Conservation (phyloP, 2,888 invertebrate species). For the Selenia dentaria region DNA sequence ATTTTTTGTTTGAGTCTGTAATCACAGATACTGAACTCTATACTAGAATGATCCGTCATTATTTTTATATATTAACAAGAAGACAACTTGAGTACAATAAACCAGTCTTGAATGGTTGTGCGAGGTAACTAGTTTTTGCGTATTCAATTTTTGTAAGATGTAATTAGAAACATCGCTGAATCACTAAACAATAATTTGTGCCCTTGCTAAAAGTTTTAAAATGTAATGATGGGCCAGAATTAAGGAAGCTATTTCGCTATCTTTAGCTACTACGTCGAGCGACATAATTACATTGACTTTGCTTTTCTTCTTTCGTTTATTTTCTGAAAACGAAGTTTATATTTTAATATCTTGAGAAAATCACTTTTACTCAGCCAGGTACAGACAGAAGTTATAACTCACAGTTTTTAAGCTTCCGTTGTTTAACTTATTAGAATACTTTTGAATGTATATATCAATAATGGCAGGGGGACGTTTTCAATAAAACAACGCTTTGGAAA, state of each 20-base stretch:
- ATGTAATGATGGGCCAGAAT: conserved; percentile 50
- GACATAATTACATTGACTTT: conserved; percentile 68
- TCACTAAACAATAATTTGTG: not conserved
- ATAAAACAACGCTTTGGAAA: too few relatives aligned
- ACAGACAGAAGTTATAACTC: not conserved
- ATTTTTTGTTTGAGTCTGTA: too few relatives aligned
- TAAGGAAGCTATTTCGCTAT: conserved; percentile 69
- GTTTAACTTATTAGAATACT: too few relatives aligned
- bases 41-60: not conserved
- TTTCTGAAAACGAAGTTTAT: conserved; percentile 62
- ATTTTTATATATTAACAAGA: not conserved
- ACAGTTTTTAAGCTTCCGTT: not conserved
- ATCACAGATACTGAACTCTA: too few relatives aligned
- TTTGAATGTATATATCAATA: too few relatives aligned
- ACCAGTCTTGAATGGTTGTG: not conserved
- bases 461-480: too few relatives aligned
- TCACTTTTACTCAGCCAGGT: conserved; percentile 33
- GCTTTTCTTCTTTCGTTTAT: conserved; percentile 69
- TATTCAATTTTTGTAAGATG: not conserved
- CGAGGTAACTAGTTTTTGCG: not conserved
- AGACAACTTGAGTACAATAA: not conserved
- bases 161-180: not conserved
- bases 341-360: conserved; percentile 51
- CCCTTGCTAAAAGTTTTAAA: conserved; percentile 44
- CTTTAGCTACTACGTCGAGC: conserved; percentile 65